Evolutionary conservation across 2,888 invertebrate species (phyloP), one percentile per base, ranked within the genome.

Genomic region (Drosophila pegasa): DNA sequence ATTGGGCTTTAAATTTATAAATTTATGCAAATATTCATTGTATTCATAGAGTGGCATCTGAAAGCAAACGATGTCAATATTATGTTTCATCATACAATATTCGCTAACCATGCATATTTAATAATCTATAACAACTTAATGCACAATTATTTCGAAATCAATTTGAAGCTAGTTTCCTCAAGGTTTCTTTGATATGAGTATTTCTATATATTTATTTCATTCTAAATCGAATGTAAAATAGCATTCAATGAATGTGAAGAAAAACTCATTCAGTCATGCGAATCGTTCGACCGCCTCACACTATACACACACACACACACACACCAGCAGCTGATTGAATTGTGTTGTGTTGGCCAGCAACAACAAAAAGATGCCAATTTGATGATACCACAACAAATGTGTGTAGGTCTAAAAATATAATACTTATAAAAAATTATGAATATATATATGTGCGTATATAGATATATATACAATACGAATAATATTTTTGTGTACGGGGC

Each of bases 341-440:
- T 81, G 88, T 88, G 81, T 88, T 85, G 80, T 84, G 81, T 88
- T 85, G 80, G 84, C 78, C 78, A 80, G 75, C 84, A 74, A 70
- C 76, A 84, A 78, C 75, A 88, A 73, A 87, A 87, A 84, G 52
- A 78, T 80, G 89, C 76, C 84, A 88, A 88, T 85, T 87, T 87
- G 87, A 85, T 84, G 82, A 88, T 88, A 85, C 76, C 78, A 78
- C 87, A 88, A 85, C 84, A 85, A 88, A 85, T 88, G 84, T 84
- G 76, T 75, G 78, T 75, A 60, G 52, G 57, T 75, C 84, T 80
- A 76, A 83, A 83, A 84, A 88, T 87, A 85, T 56, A 27, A 35
- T 35, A 51, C 61, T 69, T 71, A 66, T 75, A 84, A 78, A 70
- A 71, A 78, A 65, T 77, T 74, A 67, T 76, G 69, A 68, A 69